A percentile compares a stretch with the other conserved stretches of the same genome.
phyloP scores from a whole-genome alignment of 2,888 invertebrate genomes.

The Panzeria rudis region DNA sequence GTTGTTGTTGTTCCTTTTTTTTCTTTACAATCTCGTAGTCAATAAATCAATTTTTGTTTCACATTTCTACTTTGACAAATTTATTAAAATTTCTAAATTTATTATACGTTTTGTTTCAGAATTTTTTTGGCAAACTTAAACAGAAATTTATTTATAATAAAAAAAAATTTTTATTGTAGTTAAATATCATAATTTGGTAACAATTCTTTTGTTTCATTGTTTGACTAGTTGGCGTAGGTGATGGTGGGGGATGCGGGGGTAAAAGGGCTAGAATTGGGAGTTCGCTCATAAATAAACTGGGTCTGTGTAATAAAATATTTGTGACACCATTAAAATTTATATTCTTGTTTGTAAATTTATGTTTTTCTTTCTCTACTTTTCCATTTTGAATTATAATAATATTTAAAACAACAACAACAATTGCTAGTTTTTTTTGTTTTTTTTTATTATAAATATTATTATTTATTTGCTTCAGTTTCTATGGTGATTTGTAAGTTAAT shows the following conservation, averaged over 20 bases:
- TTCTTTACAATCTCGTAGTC: conserved; percentile 18
- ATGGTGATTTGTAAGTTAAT: conserved; percentile 69
- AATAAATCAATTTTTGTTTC: conserved; percentile 66
- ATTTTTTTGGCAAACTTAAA: conserved; percentile 15
- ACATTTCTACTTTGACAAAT: conserved; percentile 59
- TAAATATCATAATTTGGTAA: conserved; percentile 52
- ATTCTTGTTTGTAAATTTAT: conserved; percentile 58
- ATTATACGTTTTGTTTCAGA: conserved; percentile 18
- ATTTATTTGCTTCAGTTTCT: conserved; percentile 59
- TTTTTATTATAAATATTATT: conserved; percentile 51
- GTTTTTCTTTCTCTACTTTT: conserved; percentile 4
- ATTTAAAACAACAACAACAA: conserved; percentile 14
- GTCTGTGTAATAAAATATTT: conserved; percentile 72
- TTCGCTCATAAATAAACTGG: conserved; percentile 60
- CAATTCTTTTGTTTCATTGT: not conserved
- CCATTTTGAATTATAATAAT: conserved; percentile 40
- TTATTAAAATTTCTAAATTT: conserved; percentile 60
- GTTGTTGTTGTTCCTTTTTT: conserved; percentile 25
- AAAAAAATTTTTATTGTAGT: conserved; percentile 2
- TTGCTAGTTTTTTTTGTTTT: not conserved
- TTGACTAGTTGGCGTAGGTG: not conserved
- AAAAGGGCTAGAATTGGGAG: not conserved
- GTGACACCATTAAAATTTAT: conserved; percentile 73
- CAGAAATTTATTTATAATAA: conserved; percentile 13
- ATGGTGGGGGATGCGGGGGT: not conserved